Evolutionary conservation across 2,113 vertebrate genomes (phyloP).

Genomic region (Mystacornis crossleyi): DNA sequence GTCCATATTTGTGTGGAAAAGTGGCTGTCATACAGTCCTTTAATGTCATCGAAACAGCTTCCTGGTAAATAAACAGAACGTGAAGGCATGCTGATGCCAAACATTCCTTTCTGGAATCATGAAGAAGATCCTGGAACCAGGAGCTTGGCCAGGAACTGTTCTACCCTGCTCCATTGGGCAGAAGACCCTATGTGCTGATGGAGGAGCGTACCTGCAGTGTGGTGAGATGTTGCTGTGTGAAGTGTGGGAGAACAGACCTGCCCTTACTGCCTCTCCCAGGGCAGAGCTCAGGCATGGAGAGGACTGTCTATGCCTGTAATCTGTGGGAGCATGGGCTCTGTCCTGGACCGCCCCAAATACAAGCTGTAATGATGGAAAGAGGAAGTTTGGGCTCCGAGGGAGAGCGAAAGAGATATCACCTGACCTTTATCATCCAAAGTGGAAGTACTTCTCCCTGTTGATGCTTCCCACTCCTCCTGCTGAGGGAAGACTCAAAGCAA

Average conservation of each 20-base stretch:
- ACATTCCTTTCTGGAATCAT: neutral
- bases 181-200: neutral
- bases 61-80: neutral
- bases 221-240: neutral
- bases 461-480: neutral
- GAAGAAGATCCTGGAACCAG: neutral
- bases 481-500: neutral
- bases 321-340: neutral
- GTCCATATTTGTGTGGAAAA: neutral
- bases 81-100: neutral
- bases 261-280: neutral
- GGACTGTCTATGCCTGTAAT: neutral
- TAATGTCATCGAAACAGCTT: neutral
- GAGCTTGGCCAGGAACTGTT: neutral
- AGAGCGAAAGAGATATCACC: neutral
- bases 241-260: neutral
- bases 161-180: neutral
- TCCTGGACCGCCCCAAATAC: neutral
- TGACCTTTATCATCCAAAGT: neutral
- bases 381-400: neutral
- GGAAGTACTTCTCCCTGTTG: neutral
- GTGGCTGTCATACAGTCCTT: neutral
- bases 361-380: neutral
- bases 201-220: neutral
- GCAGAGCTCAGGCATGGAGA: rapidly evolving